These are phyloP conservation scores for Xerus inauris DNA, from an alignment of 2,113 vertebrate genomes.

Conservation along the genomic window DNA sequence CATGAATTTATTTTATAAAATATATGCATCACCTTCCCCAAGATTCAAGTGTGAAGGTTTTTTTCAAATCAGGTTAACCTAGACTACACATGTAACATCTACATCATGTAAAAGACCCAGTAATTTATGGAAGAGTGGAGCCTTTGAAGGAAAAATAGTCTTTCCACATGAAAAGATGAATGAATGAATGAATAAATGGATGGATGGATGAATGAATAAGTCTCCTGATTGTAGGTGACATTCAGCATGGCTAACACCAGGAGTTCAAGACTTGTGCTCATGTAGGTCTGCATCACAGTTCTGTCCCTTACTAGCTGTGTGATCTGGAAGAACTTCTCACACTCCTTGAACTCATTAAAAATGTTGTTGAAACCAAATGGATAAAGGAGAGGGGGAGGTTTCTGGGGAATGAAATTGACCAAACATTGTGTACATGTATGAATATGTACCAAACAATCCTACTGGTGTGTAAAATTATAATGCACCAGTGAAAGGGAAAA, in stretches of 20 bases:
- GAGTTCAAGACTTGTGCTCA: neutral
- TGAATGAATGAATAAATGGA: neutral
- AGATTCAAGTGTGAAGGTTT: neutral
- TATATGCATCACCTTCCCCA: accelerated
- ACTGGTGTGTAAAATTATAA: too few relatives aligned
- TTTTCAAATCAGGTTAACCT: neutral
- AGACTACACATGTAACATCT: neutral
- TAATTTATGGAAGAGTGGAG: neutral
- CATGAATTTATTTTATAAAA: neutral
- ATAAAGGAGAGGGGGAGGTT: neutral
- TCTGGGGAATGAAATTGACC: too few relatives aligned
- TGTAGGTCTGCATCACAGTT: neutral
- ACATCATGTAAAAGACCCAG: neutral
- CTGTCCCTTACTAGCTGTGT: neutral
- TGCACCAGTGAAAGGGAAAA: too few relatives aligned
- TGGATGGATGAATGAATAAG: neutral
- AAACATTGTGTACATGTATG: too few relatives aligned
- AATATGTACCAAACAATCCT: too few relatives aligned
- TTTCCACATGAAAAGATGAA: conserved; percentile 35
- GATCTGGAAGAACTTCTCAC: neutral
- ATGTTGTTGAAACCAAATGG: neutral
- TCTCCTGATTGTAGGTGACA: neutral
- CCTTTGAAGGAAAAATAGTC: neutral
- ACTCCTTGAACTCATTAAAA: neutral
- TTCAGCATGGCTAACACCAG: neutral